Base-by-base conservation (phyloP, 2,888 invertebrate genomes). In the Dicycla oo region DNA sequence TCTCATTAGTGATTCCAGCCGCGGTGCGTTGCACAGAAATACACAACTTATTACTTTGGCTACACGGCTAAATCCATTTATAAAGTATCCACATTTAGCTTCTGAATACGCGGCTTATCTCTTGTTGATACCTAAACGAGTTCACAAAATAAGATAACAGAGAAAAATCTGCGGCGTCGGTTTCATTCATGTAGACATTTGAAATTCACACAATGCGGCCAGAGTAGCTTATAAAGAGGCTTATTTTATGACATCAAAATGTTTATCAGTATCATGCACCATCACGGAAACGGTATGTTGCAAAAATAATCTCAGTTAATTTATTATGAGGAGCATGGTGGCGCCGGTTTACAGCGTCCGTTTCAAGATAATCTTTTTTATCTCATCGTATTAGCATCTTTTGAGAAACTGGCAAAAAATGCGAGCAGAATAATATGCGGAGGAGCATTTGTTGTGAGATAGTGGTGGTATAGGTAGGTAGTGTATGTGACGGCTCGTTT, bases 1-100 rank as follows among this genome's bases (percentile, higher is more conserved):
- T 91, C 94, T 94, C 94, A 95, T 95, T 95, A 95, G 93, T 83
- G 91, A 95, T 95, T 94, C 95, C 88, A 91, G 90, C 88, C 89
- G 92, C 90, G 91, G 91, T 88, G 90, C 91, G 89, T 88, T 89
- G 91, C 85, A 85, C 89, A 90, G 92, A 88, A 92, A 88, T 93
- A 95, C 95, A 95, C 92, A 94, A 94, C 94, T 95, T 95, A 94
- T 93, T 94, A 95, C 94, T 95, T 95, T 94, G 93, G 90, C 91
- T 91, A 90, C 90, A 92, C 89, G 91, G 91, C 91, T 90, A 93
- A 92, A 91, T 85, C 88, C 91, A 90, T 91, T 90, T 89, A 90
- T 88, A 91, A 89, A 91, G 86, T 87, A 87, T 86, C 86, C 86
- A 86, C 88, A 88, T 89, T 89, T 88, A 88, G 88, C 89, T 87